These are phyloP conservation scores for Monarcha castaneiventris DNA, from an alignment of 2,113 vertebrate species.

Conservation along the genomic window DNA sequence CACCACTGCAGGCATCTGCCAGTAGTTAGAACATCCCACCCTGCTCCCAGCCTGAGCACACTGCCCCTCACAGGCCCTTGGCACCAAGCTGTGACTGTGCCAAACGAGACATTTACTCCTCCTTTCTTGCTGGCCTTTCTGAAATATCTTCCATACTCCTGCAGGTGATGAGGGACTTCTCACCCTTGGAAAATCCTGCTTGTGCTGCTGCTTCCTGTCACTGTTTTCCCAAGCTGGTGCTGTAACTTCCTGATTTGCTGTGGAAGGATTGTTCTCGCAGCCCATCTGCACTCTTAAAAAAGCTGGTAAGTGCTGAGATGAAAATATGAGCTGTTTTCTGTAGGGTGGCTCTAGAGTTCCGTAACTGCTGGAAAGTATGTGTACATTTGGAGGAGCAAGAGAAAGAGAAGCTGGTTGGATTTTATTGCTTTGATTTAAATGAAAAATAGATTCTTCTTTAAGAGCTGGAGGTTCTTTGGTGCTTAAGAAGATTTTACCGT, in stretches of 20 bases:
- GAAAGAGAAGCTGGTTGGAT: not conserved
- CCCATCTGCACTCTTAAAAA: not conserved
- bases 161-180: not conserved
- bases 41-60: not conserved
- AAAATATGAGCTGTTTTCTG: not conserved
- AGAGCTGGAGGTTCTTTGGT: not conserved
- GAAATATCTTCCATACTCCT: not conserved
- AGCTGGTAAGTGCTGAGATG: not conserved
- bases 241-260: not conserved
- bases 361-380: not conserved
- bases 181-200: not conserved
- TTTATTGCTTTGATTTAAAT: slow-evolving; percentile 26
- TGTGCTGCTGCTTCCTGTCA: not conserved
- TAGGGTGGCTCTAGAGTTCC: not conserved
- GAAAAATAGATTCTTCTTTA: not conserved
- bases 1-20: not conserved
- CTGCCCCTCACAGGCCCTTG: not conserved
- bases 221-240: not conserved
- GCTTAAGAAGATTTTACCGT: not conserved
- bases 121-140: not conserved
- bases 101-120: not conserved
- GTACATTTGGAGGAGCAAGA: not conserved
- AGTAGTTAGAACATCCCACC: not conserved
- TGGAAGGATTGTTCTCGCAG: not conserved
- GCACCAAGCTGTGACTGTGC: not conserved